A percentile compares a stretch with the other conserved stretches of the same genome.
phyloP scores from a whole-genome alignment of 2,888 invertebrate species.

The Melanostoma scalare region DNA sequence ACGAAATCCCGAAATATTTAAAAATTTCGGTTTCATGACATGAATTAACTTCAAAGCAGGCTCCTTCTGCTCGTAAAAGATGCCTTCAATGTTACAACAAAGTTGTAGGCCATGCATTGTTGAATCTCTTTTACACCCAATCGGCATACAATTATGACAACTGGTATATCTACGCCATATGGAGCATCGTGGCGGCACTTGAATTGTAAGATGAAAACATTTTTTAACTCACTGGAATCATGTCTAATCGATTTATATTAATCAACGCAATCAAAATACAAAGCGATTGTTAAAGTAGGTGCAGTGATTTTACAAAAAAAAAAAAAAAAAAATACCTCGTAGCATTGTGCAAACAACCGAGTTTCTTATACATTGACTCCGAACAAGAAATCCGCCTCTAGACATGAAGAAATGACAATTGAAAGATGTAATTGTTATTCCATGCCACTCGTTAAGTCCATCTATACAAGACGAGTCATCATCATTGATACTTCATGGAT shows the following conservation, averaged over 20 bases:
- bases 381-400: constrained; percentile 45
- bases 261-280: constrained; percentile 36
- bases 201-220: constrained; percentile 8
- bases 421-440: constrained; percentile 49
- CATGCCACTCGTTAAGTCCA: constrained; percentile 38
- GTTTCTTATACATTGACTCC: neutral
- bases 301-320: constrained; percentile 37
- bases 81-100: too few relatives aligned
- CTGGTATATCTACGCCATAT: neutral
- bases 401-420: constrained; percentile 50
- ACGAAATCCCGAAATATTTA: too few relatives aligned
- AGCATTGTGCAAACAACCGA: constrained; percentile 35
- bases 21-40: too few relatives aligned
- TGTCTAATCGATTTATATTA: constrained; percentile 27
- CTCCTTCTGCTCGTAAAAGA: too few relatives aligned
- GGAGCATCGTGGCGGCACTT: neutral
- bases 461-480: constrained; percentile 32
- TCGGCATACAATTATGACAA: too few relatives aligned
- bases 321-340: constrained; percentile 16
- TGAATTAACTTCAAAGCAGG: too few relatives aligned
- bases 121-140: too few relatives aligned
- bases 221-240: constrained; percentile 3
- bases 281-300: constrained; percentile 14
- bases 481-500: constrained; percentile 28
- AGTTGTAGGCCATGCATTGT: too few relatives aligned